Evolutionary conservation across 2,888 invertebrate genomes (phyloP).

Genomic region (Cryptosula pallasiana): DNA sequence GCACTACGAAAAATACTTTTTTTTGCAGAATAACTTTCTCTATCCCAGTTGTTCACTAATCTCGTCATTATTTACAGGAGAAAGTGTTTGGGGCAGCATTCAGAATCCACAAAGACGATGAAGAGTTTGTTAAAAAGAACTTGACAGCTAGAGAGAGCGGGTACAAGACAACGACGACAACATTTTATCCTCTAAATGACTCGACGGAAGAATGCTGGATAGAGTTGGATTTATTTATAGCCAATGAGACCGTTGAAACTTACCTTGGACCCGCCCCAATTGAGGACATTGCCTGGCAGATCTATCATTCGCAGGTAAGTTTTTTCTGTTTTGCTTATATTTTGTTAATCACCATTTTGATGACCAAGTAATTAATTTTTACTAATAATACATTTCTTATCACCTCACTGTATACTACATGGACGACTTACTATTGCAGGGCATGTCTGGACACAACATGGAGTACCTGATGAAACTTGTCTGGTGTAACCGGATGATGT

Average conservation of each 20-base stretch:
- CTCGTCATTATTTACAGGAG: too few relatives aligned
- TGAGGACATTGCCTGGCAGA: constrained; percentile 73
- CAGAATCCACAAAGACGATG: constrained; percentile 68
- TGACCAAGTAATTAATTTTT: too few relatives aligned
- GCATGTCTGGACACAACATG: background rate
- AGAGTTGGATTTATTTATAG: constrained; percentile 73
- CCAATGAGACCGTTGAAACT: constrained; percentile 72
- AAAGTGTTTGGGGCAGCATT: constrained; percentile 89
- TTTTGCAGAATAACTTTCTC: too few relatives aligned
- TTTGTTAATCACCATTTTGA: too few relatives aligned
- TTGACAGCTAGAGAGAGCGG: constrained; percentile 89
- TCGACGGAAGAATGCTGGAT: constrained; percentile 51
- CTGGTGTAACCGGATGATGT: background rate
- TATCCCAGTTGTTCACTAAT: too few relatives aligned
- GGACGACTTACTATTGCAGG: too few relatives aligned
- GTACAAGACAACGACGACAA: constrained; percentile 67
- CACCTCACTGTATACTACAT: too few relatives aligned
- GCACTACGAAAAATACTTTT: too few relatives aligned
- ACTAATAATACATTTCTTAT: too few relatives aligned
- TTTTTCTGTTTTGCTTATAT: too few relatives aligned
- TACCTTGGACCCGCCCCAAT: constrained; percentile 72
- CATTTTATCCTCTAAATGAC: constrained; percentile 64
- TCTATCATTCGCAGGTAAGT: constrained; percentile 54
- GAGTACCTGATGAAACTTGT: constrained; percentile 11
- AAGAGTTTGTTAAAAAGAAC: constrained; percentile 66